A percentile compares a stretch with the other conserved stretches of the same genome.
phyloP scores from a whole-genome alignment of 2,888 invertebrate genomes.

The Smittia aterrima region DNA sequence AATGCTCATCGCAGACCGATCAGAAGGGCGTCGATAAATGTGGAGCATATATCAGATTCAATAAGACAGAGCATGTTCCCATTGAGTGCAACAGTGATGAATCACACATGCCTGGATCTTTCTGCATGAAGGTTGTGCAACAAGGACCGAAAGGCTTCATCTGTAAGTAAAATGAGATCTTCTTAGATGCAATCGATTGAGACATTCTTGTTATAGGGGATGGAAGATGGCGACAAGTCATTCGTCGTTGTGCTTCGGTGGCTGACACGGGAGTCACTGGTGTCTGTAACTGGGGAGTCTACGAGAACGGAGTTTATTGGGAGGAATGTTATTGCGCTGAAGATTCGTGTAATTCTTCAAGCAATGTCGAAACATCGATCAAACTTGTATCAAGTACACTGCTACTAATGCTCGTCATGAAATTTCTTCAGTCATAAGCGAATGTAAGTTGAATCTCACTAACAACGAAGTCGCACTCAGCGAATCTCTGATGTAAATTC shows the following conservation, averaged over 20 bases:
- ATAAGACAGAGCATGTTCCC: constrained; percentile 79
- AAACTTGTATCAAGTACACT: constrained; percentile 17
- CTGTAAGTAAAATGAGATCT: constrained; percentile 66
- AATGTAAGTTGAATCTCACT: not conserved
- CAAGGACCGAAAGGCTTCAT: constrained; percentile 93
- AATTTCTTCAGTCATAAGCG: constrained; percentile 26
- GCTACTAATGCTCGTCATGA: constrained; percentile 14
- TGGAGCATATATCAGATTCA: constrained; percentile 84
- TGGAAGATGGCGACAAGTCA: constrained; percentile 89
- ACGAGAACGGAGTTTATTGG: constrained; percentile 93
- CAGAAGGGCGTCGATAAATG: constrained; percentile 79
- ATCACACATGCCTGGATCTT: constrained; percentile 90
- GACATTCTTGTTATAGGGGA: constrained; percentile 66
- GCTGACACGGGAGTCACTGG: constrained; percentile 90
- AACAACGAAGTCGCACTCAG: not conserved
- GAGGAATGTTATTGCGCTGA: constrained; percentile 94
- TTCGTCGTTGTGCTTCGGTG: constrained; percentile 84
- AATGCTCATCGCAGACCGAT: constrained; percentile 87
- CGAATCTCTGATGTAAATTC: not conserved
- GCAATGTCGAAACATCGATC: not conserved
- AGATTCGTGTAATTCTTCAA: constrained; percentile 74
- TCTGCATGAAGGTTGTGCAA: constrained; percentile 92
- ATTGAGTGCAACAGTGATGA: constrained; percentile 94
- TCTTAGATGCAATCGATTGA: not conserved
- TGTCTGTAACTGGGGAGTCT: constrained; percentile 95